phyloP scores from a whole-genome alignment of 2,888 invertebrate species.

The Hartigia nigra region DNA sequence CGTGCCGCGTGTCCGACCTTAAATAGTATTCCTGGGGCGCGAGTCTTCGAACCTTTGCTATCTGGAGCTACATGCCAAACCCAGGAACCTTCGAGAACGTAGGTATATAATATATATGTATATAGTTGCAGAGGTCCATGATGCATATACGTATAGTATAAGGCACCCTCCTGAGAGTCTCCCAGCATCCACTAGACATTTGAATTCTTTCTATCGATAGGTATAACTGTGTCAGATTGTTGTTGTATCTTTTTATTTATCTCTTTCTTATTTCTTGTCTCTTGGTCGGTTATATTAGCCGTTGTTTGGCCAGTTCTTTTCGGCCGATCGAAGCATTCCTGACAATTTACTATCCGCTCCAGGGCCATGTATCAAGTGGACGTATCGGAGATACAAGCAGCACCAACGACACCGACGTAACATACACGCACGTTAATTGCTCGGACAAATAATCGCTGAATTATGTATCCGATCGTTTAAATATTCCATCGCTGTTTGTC shows the following conservation, averaged over 20 bases:
- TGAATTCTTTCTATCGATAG: slow-evolving; percentile 1
- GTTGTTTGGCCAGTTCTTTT: neutral
- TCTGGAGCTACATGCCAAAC: neutral
- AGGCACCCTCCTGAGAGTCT: neutral
- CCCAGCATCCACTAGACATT: neutral
- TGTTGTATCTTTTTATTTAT: neutral
- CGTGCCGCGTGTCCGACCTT: slow-evolving; percentile 33
- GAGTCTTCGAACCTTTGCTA: neutral
- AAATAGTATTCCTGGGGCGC: slow-evolving; percentile 20
- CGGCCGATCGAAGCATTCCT: slow-evolving; percentile 41
- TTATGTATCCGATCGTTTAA: slow-evolving; percentile 22
- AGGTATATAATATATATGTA: neutral
- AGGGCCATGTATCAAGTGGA: slow-evolving; percentile 46
- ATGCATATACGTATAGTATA: neutral
- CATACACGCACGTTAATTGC: slow-evolving; percentile 40
- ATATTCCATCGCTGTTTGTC: slow-evolving; percentile 21
- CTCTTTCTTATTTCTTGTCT: neutral
- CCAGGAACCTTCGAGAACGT: neutral
- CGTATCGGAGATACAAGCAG: slow-evolving; percentile 40
- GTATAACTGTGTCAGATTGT: neutral
- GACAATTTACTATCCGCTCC: slow-evolving; percentile 47
- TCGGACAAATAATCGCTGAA: slow-evolving; percentile 26
- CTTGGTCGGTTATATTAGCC: neutral
- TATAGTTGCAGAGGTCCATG: neutral
- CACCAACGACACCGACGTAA: slow-evolving; percentile 42